Evolutionary conservation across 2,888 invertebrate genomes (phyloP).

Genomic region (Steromphala cineraria): DNA sequence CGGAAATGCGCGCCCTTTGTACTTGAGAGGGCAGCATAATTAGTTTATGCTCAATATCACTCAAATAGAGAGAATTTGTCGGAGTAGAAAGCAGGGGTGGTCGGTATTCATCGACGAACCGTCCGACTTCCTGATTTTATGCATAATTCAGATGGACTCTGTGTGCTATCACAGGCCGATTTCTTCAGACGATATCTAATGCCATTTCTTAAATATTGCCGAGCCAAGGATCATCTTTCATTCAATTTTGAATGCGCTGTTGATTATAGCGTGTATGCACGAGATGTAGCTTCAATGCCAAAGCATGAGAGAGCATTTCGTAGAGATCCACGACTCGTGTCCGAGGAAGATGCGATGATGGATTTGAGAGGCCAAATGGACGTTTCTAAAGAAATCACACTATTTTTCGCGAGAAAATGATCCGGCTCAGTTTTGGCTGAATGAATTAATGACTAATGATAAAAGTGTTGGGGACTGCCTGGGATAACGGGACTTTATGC

Average conservation of each 20-base stretch:
- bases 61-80: slow-evolving; percentile 33
- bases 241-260: slow-evolving; percentile 30
- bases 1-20: slow-evolving; percentile 29
- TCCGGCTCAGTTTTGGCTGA: slow-evolving; percentile 35
- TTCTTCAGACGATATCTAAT: slow-evolving; percentile 21
- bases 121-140: slow-evolving; percentile 29
- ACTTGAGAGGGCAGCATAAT: slow-evolving; percentile 37
- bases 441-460: slow-evolving; percentile 34
- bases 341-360: slow-evolving; percentile 29
- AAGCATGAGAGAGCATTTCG: slow-evolving; percentile 6
- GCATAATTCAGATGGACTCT: slow-evolving; percentile 29
- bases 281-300: slow-evolving; percentile 6
- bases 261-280: slow-evolving; percentile 34
- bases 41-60: slow-evolving; percentile 50
- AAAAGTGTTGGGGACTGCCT: slow-evolving; percentile 16
- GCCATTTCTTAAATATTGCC: slow-evolving; percentile 39
- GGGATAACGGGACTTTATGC: slow-evolving; percentile 33
- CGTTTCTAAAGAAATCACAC: slow-evolving; percentile 30
- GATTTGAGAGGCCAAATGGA: slow-evolving; percentile 34
- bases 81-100: background rate
- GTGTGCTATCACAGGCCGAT: background rate
- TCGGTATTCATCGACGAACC: background rate
- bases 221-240: slow-evolving; percentile 35
- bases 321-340: slow-evolving; percentile 1
- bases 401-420: slow-evolving; percentile 33